A percentile compares a stretch with the other conserved stretches of the same genome.
Evolutionary conservation across 2,797 vertebrate species (phyloP).

Genomic region (Bothrops alternatus): DNA sequence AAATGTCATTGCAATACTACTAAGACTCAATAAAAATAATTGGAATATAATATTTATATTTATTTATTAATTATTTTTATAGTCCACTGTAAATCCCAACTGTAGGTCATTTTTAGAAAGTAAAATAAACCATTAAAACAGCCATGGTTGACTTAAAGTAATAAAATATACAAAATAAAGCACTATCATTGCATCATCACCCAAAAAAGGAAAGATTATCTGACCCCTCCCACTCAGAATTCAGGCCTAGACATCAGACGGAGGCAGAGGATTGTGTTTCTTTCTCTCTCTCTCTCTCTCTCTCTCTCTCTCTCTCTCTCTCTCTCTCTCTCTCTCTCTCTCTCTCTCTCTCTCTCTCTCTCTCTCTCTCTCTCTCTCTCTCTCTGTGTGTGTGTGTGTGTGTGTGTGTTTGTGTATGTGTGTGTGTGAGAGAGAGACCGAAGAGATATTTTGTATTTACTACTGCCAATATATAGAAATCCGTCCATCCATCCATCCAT

Average conservation of each 20-base stretch:
- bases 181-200: not conserved
- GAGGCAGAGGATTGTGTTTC: no score
- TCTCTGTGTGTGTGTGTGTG: no score
- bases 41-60: not conserved
- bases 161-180: not conserved
- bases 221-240: not conserved
- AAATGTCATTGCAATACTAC: not conserved
- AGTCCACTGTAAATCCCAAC: not conserved
- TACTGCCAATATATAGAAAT: not conserved
- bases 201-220: not conserved
- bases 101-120: not conserved
- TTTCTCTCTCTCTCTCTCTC: no score
- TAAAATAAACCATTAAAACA: not conserved
- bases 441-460: not conserved
- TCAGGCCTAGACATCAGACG: not conserved
- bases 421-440: no score
- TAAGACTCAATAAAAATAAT: not conserved
- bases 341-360: no score
- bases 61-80: not conserved
- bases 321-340: rapidly evolving
- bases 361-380: rapidly evolving
- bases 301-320: no score
- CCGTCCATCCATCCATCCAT: no score
- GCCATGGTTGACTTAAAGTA: not conserved
- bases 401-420: no score